These are phyloP conservation scores for Oophaga sylvatica DNA, from an alignment of 2,797 vertebrate genomes.

Conservation along the genomic window DNA sequence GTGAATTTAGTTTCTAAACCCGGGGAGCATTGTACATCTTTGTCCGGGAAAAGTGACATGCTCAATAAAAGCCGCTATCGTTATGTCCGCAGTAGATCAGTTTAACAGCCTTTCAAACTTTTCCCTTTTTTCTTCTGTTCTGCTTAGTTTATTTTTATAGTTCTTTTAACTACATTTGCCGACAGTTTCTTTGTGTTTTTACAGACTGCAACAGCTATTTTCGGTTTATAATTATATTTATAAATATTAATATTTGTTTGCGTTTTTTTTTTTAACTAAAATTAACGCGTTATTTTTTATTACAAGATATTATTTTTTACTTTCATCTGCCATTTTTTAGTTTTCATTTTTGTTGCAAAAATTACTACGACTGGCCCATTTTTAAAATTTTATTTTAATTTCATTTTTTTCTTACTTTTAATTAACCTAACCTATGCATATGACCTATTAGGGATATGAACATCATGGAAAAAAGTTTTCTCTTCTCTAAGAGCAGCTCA, in stretches of 20 bases:
- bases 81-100: conserved; percentile 32
- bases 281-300: not conserved
- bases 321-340: too few relatives aligned
- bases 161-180: not conserved
- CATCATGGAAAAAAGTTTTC: too few relatives aligned
- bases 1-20: conserved; percentile 34
- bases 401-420: too few relatives aligned
- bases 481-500: too few relatives aligned
- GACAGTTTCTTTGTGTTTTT: not conserved
- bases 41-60: conserved; percentile 37
- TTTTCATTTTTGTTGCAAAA: too few relatives aligned
- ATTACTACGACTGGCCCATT: too few relatives aligned
- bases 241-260: not conserved
- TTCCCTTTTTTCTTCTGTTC: conserved; percentile 2
- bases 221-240: too few relatives aligned
- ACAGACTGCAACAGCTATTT: not conserved
- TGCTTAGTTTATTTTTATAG: conserved; percentile 1
- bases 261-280: not conserved
- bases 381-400: too few relatives aligned
- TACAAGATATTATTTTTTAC: too few relatives aligned
- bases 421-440: too few relatives aligned
- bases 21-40: conserved; percentile 31
- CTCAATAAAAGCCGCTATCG: conserved; percentile 43
- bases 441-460: too few relatives aligned
- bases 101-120: conserved; percentile 44